Base-by-base conservation (phyloP, 2,888 invertebrate species). In the Philaethria dido region DNA sequence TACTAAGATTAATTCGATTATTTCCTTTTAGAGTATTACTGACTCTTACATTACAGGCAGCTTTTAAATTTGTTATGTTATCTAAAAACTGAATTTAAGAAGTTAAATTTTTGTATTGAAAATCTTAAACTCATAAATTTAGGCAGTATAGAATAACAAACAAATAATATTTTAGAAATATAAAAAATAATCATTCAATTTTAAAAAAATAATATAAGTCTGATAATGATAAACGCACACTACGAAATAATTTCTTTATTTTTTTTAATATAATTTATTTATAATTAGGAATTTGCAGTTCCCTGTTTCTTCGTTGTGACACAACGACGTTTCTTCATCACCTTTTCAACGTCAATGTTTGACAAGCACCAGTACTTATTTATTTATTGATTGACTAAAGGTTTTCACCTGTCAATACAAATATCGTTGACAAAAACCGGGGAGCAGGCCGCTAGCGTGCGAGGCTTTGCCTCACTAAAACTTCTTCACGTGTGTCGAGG, bases 401-500 rank as follows among this genome's bases (percentile, higher is more conserved):
- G 42, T 54, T 88, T 88, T 89, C 89, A 83, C 87, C 78, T 85
- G 87, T 84, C 87, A 85, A 81, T 82, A 82, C 76, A 77, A 74
- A n/a, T 29, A 52, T 33, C 16, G 8, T 14, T 14, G 45, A 20
- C 18, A 64, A 64, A 64, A 64, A 59, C 59, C 45, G 45, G 64
- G 64, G 59, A 64, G 84, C 85, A 80, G 78, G 71, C 74, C 69
- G 73, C 78, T 81, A 76, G 78, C 77, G 80, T 75, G 68, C 61
- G 25, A 45, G 45, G 29, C 50, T 62, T 48, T n/a, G n/a, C 57
- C 48, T 48, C 16, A 52, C 62, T 68, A 64, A 48, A 65, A 66
- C 66, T 22, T 57, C 66, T 22, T 57, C 47, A 71, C 48, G 44
- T 62, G 50, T 67, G 48, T 77, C 77, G 72, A 75, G 76, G 75